Evolutionary conservation across 2,797 vertebrate genomes (phyloP), one percentile per base, ranked within the genome.

Genomic region (Falco berigora): DNA sequence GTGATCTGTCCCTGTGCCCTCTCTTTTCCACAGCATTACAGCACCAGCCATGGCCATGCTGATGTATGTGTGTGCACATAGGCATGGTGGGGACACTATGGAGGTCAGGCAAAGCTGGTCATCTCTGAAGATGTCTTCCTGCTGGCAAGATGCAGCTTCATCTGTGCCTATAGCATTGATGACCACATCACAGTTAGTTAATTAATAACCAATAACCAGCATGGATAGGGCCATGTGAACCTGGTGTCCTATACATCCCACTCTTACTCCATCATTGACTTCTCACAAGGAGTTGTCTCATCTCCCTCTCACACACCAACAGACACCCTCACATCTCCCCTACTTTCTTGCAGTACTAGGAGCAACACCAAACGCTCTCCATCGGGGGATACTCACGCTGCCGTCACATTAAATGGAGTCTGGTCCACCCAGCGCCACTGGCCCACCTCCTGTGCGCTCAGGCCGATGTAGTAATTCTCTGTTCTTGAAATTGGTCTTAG

Each of bases 401-500:
- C 28, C 10, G n/a, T 12, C 22, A 8, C 32, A 18, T 56, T 47
- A 6, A 74, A 25, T 18, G 93, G 62, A 78, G 90, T 86, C 56
- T 22, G 23, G 42, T 95, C 94, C 53, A 94, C 32, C 90, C 87
- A 90, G 5, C 67, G 69, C 94, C 94, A 95, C 58, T 76, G 38
- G 18, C 59, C 47, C 58, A 22, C 8, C 13, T 28, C 4, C 15
- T 30, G 5, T 2, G 23, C 52, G 8, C 22, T 30, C 68, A 92
- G 58, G n/a, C 93, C 90, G 0, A 92, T 92, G 46, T 55, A 90
- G 53, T 63, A 76, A 62, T 87, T 64, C 0, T 1, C 1, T 46
- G 2, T 10, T 20, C 1, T 10, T 8, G 1, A 0, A 14, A 0
- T 0, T 1, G 4, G 4, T 17, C 3, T 14, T 18, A 50, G 14